These are phyloP conservation scores for Ceriagrion tenellum DNA, from an alignment of 2,888 invertebrate species.

Conservation along the genomic window DNA sequence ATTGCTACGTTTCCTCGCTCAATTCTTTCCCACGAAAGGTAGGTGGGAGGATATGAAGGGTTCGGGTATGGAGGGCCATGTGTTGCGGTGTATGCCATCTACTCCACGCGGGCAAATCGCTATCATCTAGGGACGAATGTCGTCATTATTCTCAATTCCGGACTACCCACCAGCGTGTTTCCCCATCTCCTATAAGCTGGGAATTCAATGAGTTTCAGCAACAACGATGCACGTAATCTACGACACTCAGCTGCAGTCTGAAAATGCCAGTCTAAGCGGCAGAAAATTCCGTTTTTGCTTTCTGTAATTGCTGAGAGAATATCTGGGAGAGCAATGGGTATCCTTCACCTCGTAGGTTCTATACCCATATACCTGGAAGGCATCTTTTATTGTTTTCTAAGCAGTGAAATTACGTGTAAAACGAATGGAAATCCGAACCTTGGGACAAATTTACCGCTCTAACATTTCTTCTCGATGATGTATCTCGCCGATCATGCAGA, in stretches of 20 bases:
- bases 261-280: neutral
- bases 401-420: too few relatives aligned
- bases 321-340: too few relatives aligned
- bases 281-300: neutral
- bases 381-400: too few relatives aligned
- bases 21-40: conserved; percentile 30
- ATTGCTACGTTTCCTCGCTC: neutral
- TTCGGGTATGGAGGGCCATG: neutral
- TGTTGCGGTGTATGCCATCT: neutral
- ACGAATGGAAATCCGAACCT: too few relatives aligned
- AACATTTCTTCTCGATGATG: too few relatives aligned
- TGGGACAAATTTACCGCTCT: too few relatives aligned
- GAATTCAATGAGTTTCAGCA: too few relatives aligned
- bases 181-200: too few relatives aligned
- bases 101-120: neutral
- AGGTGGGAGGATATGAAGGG: neutral
- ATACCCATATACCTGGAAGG: too few relatives aligned
- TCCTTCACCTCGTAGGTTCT: too few relatives aligned
- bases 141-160: neutral
- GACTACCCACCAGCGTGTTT: neutral
- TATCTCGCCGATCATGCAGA: too few relatives aligned
- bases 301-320: neutral
- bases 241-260: neutral
- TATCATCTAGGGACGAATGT: neutral
- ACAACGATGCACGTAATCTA: too few relatives aligned